Conservation (phyloP, 2,888 invertebrate species). For the Protophormia terraenovae region DNA sequence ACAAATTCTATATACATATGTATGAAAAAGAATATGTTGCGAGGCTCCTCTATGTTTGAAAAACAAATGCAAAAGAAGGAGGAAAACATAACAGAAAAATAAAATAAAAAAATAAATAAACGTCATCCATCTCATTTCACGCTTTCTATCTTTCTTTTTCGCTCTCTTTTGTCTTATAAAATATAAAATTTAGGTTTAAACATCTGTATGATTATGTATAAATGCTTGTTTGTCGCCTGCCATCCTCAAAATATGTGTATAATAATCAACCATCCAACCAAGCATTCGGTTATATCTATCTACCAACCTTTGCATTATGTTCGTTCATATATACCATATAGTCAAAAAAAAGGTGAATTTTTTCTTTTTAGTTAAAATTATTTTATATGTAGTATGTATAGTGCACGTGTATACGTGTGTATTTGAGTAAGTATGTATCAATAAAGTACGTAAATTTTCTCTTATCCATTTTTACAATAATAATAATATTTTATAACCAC, state of each 20-base stretch:
- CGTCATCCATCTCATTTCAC: slow-evolving; percentile 21
- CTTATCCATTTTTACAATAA: slow-evolving; percentile 33
- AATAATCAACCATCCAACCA: slow-evolving; percentile 4
- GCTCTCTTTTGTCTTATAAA: slow-evolving; percentile 22
- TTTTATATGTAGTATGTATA: background rate
- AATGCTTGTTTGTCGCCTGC: slow-evolving; percentile 36
- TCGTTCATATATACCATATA: background rate
- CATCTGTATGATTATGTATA: slow-evolving; percentile 51
- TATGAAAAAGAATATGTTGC: background rate
- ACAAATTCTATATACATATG: slow-evolving; percentile 19
- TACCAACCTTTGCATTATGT: background rate
- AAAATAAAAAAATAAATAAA: slow-evolving; percentile 6
- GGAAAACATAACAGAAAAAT: background rate
- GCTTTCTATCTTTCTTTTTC: slow-evolving; percentile 19
- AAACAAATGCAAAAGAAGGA: slow-evolving; percentile 1
- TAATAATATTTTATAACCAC: slow-evolving; percentile 34
- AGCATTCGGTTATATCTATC: slow-evolving; percentile 3
- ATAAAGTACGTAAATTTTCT: slow-evolving; percentile 21
- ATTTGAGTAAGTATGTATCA: background rate
- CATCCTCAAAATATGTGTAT: too few relatives aligned
- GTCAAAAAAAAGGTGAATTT: background rate
- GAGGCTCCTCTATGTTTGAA: background rate
- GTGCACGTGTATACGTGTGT: background rate
- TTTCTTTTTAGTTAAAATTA: slow-evolving; percentile 2
- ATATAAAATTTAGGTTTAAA: slow-evolving; percentile 32